Base-by-base conservation (phyloP, 2,888 invertebrate genomes). In the Crematogaster levior region DNA sequence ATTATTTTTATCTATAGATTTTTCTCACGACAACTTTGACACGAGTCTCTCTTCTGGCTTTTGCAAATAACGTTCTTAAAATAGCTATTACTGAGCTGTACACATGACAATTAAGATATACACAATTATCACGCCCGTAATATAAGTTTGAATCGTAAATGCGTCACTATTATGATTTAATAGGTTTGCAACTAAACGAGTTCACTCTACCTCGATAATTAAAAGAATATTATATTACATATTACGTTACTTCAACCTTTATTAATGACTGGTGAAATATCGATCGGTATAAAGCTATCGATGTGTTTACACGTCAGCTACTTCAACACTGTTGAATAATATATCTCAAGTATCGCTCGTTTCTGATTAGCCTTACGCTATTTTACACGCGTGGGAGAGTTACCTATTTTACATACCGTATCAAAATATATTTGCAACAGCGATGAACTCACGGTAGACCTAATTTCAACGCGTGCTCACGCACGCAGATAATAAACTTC, bases 1-100 rank as follows among this genome's bases (percentile, higher is more conserved):
- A 34, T 68, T 79, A 79, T 56, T 34, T 34, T 43, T 43, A 43
- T 56, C 70, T 79, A 79, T 68, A 77, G 68, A 77, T 68, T 77
- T 56, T 51, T 56, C 37, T 37, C 7, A 43, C 21, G 15, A 27
- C 40, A 34, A 77, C 27, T 43, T 68, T 37, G 43, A 21, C 34
- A 24, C 63, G 24, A 12, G 24, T 51, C 53, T 18, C 9, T n/a
- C 10, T n/a, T 61, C 12, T 37, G 4, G 7, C 15, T 51, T 24
- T 37, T 37, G 3, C 34, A 37, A 51, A 9, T 74, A 18, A 12
- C 21, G 21, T 10, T 40, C 30, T 15, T 30, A n/a, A n/a, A n/a
- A n/a, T n/a, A n/a, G n/a, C n/a, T n/a, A n/a, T n/a, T n/a, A n/a
- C n/a, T n/a, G n/a, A n/a, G n/a, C n/a, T n/a, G n/a, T n/a, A n/a